Conservation (phyloP, 2,888 invertebrate genomes). For the Bembecia ichneumoniformis region DNA sequence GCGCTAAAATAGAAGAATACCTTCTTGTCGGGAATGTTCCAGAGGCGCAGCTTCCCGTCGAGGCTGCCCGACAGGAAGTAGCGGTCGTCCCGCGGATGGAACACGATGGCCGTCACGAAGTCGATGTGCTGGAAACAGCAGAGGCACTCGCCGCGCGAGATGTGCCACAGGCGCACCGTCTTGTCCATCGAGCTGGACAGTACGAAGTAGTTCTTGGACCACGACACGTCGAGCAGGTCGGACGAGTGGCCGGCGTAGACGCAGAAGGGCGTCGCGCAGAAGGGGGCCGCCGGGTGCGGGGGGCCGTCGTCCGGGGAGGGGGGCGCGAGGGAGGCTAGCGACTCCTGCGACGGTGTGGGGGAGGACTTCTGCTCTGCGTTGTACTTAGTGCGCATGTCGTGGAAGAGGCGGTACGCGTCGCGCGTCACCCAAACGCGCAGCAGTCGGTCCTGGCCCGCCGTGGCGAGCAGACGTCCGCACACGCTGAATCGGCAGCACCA, state of each 20-base stretch:
- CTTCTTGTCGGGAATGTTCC: slow-evolving; percentile 99
- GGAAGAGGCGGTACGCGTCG: slow-evolving; percentile 92
- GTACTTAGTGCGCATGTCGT: slow-evolving; percentile 96
- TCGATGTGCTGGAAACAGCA: slow-evolving; percentile 99
- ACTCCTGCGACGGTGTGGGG: slow-evolving; percentile 94
- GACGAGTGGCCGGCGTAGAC: slow-evolving; percentile 96
- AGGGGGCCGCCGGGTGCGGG: slow-evolving; percentile 76
- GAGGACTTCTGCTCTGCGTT: slow-evolving; percentile 90
- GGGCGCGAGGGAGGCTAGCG: slow-evolving; percentile 77
- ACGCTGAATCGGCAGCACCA: slow-evolving; percentile 99
- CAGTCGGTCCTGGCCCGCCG: slow-evolving; percentile 96
- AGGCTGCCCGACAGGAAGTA: slow-evolving; percentile 97
- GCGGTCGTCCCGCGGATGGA: slow-evolving; percentile 93
- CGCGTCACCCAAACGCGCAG: slow-evolving; percentile 95
- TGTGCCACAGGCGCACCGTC: slow-evolving; percentile 96
- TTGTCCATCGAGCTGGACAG: slow-evolving; percentile 99
- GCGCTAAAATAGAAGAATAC: slow-evolving; percentile 32
- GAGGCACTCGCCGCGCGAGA: slow-evolving; percentile 95
- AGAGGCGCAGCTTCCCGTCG: slow-evolving; percentile 97
- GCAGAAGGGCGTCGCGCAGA: slow-evolving; percentile 93
- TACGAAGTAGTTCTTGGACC: slow-evolving; percentile 99
- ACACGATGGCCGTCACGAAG: slow-evolving; percentile 98
- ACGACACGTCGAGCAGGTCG: slow-evolving; percentile 95
- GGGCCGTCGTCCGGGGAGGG: slow-evolving; percentile 69
- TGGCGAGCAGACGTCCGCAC: slow-evolving; percentile 94